Conservation (phyloP, 2,113 vertebrate species). For the Macaca mulatta region DNA sequence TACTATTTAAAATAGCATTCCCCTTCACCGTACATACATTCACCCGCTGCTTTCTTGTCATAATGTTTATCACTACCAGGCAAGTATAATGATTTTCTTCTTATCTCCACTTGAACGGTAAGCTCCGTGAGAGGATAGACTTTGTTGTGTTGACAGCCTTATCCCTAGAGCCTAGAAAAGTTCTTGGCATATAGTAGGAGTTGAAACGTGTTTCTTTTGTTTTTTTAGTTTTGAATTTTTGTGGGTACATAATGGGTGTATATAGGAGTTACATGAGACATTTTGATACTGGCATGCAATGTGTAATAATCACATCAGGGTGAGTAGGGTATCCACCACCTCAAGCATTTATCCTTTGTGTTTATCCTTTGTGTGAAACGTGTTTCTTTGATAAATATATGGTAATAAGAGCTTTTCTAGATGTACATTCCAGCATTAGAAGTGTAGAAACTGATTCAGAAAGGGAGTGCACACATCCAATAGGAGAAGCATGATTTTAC, state of each 20-base stretch:
- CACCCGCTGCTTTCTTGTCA: not conserved
- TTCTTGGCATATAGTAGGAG: not conserved
- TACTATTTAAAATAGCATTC: not conserved
- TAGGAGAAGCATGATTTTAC: not conserved
- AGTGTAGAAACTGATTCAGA: not conserved
- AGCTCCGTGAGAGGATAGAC: not conserved
- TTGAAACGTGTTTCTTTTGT: not conserved
- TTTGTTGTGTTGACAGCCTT: not conserved
- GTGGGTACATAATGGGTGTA: too few relatives aligned
- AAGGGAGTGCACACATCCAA: not conserved
- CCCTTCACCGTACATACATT: not conserved
- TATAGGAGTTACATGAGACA: too few relatives aligned
- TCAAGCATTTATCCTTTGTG: too few relatives aligned
- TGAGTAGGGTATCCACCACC: too few relatives aligned
- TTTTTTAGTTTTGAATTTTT: too few relatives aligned
- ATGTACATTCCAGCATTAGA: not conserved
- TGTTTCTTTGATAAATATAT: not conserved
- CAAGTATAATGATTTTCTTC: slow-evolving; percentile 11
- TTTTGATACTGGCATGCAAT: too few relatives aligned
- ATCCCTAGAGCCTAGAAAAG: not conserved
- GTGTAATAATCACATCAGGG: too few relatives aligned
- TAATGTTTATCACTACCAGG: not conserved
- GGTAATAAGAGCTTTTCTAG: not conserved
- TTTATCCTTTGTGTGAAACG: not conserved
- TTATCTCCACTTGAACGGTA: not conserved